Evolutionary conservation across 2,888 invertebrate genomes (phyloP).

Genomic region (Blastobasis lacticolella): DNA sequence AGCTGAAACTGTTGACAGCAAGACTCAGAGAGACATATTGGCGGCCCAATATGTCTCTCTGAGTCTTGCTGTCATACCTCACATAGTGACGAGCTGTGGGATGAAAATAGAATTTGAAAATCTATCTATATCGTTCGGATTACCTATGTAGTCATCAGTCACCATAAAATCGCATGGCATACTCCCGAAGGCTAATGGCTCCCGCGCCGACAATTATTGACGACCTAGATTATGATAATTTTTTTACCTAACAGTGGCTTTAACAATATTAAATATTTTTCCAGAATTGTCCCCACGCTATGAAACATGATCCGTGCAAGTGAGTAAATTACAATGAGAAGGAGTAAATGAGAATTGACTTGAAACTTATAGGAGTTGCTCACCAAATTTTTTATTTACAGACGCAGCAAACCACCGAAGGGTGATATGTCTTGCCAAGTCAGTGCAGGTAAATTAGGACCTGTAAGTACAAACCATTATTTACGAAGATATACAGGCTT

Average conservation of each 20-base stretch:
- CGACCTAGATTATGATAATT: too few relatives aligned
- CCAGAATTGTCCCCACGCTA: constrained; percentile 54
- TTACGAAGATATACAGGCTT: not conserved
- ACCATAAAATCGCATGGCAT: too few relatives aligned
- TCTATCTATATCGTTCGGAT: too few relatives aligned
- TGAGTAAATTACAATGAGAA: constrained; percentile 20
- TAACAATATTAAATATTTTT: constrained; percentile 15
- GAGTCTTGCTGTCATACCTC: too few relatives aligned
- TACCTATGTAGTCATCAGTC: too few relatives aligned
- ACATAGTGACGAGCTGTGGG: too few relatives aligned
- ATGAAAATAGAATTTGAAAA: too few relatives aligned
- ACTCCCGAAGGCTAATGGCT: too few relatives aligned
- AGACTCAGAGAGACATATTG: too few relatives aligned
- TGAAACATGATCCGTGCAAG: constrained; percentile 50
- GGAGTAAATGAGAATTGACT: not conserved
- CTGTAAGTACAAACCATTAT: constrained; percentile 34
- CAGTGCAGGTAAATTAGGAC: constrained; percentile 49
- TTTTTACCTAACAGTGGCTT: not conserved
- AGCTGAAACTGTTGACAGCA: too few relatives aligned
- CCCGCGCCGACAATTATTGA: too few relatives aligned
- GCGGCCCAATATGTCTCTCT: too few relatives aligned
- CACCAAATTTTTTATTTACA: constrained; percentile 15
- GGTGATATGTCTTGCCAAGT: constrained; percentile 43
- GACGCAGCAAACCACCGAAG: constrained; percentile 24
- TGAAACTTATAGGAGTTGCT: not conserved